Base-by-base conservation (phyloP, 2,888 invertebrate species). In the Yponomeuta evonymella region DNA sequence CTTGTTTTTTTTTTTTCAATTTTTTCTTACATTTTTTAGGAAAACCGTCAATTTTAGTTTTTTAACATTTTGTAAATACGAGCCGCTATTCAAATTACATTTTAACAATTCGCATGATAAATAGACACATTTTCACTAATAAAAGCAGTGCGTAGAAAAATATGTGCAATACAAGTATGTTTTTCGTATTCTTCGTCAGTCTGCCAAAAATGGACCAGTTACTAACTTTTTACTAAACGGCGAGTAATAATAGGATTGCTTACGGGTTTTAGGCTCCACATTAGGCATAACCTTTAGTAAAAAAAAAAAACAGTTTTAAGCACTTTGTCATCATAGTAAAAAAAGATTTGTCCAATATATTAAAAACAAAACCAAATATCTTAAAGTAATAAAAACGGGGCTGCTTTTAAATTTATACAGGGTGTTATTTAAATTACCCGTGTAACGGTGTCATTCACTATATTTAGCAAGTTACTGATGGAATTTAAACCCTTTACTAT, bases 291-390 rank as follows among this genome's bases (percentile, higher is more conserved):
- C 9, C 9, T 23, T 23, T 23, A 23, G 23, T 23, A 43, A 1
- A 43, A 6, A 5, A 43, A 43, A 43, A 43, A 8, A 43, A 43
- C 43, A 43, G 43, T 43, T 43, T 10, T 58, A 12, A 58, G 51
- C 51, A 58, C 51, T 58, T 58, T 58, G 51, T 58, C 51, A 58
- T 12, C 15, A 15, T 58, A 15, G 8, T 51, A 58, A 58, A 58
- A 58, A 15, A 58, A 58, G 15, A 58, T 51, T 51, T 15, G 51
- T 58, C 51, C 12, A 58, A 58, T 58, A 58, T 8, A 58, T 15
- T 58, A 58, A 58, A 58, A 58, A 58, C 51, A 58, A 58, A 58
- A 58, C 51, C 51, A 58, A 58, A 58, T 58, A 58, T 12, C 51
- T 58, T 58, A 58, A 12, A 58, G 15, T 58, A 15, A 58, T 15